Percentiles rank a stretch among this genome's conserved stretches.
phyloP scores from a whole-genome alignment of 1,140 invertebrate genomes.

The Carposina sasakii region DNA sequence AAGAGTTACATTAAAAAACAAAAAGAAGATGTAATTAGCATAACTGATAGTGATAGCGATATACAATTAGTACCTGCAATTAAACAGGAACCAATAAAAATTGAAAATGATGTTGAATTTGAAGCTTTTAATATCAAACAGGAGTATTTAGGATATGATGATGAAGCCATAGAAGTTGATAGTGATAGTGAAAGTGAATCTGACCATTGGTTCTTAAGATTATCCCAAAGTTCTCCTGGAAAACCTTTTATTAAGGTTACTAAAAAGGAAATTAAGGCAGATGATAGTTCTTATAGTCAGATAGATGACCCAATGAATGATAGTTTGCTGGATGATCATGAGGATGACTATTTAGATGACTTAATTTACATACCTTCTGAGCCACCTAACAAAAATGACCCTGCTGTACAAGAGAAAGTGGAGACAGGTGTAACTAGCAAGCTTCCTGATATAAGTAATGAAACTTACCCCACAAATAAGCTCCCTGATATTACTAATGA shows the following conservation, averaged over 20 bases:
- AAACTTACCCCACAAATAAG: no score
- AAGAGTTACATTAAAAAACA: slow-evolving; percentile 29
- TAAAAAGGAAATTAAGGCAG: slow-evolving; percentile 23
- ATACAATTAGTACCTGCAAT: slow-evolving; percentile 19
- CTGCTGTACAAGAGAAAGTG: no score
- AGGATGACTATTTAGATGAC: slow-evolving; percentile 38
- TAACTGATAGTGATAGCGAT: no score
- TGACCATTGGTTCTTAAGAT: slow-evolving; percentile 44
- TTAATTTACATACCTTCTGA: slow-evolving; percentile 33
- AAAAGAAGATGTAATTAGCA: slow-evolving; percentile 29
- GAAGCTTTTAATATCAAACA: slow-evolving; percentile 61
- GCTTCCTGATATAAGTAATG: no score
- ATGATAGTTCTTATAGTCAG: slow-evolving; percentile 56
- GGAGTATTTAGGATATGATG: slow-evolving; percentile 49
- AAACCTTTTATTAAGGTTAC: slow-evolving; percentile 38
- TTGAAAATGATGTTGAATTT: slow-evolving; percentile 44
- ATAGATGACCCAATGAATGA: no score
- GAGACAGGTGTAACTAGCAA: no score
- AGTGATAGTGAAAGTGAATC: slow-evolving; percentile 55
- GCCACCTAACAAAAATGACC: slow-evolving; percentile 9
- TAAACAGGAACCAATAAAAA: slow-evolving; percentile 28
- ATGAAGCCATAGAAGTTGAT: slow-evolving; percentile 49
- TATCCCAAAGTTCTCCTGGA: slow-evolving; percentile 55
- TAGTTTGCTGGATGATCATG: slow-evolving; percentile 22
- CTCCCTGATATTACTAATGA: no score